A percentile compares a stretch with the other conserved stretches of the same genome.
Evolutionary conservation across 2,888 invertebrate genomes (phyloP).

Genomic region (Leucoma salicis): DNA sequence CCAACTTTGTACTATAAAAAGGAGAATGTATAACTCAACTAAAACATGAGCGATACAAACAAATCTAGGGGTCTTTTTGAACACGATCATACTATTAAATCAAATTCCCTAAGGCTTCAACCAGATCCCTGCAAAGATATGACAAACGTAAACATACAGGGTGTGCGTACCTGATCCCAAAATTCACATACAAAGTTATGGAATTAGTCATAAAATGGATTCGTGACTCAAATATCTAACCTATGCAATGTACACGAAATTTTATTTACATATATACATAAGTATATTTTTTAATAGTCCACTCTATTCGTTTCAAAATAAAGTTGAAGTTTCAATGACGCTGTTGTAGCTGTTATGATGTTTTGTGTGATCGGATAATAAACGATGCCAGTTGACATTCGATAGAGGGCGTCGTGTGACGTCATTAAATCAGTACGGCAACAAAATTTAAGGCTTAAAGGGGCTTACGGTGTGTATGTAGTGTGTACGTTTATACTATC

Average conservation of each 20-base stretch:
- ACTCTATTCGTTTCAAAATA: accelerated
- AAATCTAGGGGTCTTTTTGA: constrained; percentile 37
- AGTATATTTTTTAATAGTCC: constrained; percentile 6
- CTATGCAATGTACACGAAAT: constrained; percentile 51
- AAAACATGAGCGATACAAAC: constrained; percentile 27
- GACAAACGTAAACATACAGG: constrained; percentile 67
- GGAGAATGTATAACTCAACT: too few species aligned
- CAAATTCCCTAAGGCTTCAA: constrained; percentile 59
- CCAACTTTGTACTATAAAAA: too few species aligned
- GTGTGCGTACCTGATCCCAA: constrained; percentile 69
- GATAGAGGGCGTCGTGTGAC: constrained; percentile 78
- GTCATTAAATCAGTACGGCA: constrained; percentile 80
- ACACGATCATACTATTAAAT: constrained; percentile 58
- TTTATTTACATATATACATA: constrained; percentile 23
- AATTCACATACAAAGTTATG: constrained; percentile 82
- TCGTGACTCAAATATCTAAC: constrained; percentile 82
- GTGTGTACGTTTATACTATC: constrained; percentile 39
- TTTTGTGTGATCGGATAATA: constrained; percentile 29
- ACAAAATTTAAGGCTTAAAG: constrained; percentile 72
- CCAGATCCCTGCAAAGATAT: constrained; percentile 59
- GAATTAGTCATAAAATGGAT: constrained; percentile 82
- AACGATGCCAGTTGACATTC: constrained; percentile 77
- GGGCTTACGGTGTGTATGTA: constrained; percentile 53
- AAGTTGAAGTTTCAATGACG: constrained; percentile 16
- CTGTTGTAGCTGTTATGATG: constrained; percentile 12